Base-by-base conservation (phyloP, 1,140 invertebrate species). In the Bicyclus anynana region DNA sequence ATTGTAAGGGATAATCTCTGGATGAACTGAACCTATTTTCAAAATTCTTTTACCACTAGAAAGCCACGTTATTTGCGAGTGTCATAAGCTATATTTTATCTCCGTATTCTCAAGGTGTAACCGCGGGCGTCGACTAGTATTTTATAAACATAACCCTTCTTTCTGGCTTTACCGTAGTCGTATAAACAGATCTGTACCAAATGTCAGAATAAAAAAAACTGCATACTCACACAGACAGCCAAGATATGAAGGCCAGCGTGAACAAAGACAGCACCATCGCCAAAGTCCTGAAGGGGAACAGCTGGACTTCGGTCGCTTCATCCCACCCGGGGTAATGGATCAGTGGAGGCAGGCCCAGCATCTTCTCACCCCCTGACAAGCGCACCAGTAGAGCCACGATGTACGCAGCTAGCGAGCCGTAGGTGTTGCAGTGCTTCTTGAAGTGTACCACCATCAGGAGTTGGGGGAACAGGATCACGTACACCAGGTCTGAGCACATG, bases 391-490 rank as follows among this genome's bases (percentile, higher is more conserved):
- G 91, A 0, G 97, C 98, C 59, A 98, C 91, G 55, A 97, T 93
- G 80, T 98, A 98, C 0, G 95, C 96, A 1, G 94, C 90, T 20
- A 99, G 88, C 17, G 97, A 99, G 17, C 98, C 98, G 84, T 99
- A 99, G 0, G 98, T 99, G 90, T 99, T 99, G 89, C 96, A 97
- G 76, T 96, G 91, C 38, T 94, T 91, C 82, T 97, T 96, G 84
- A 97, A 97, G 89, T 99, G 97, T 4, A 99, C 97, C 63, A 99
- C 98, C 93, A 97, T 98, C 46, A 99, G 91, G n/a, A 99, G 92
- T 89, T 98, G 97, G 0, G 98, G 98, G 87, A 99, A 99, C 52
- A 99, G 92, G 74, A 99, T 98, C 50, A 98, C 97, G 91, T 99
- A 99, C 29, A 99, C 97, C 69, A 99, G 89, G 89, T 99, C 98